A percentile compares a stretch with the other conserved stretches of the same genome.
Evolutionary conservation across 2,888 invertebrate species (phyloP).

Genomic region (Phengaris arion): DNA sequence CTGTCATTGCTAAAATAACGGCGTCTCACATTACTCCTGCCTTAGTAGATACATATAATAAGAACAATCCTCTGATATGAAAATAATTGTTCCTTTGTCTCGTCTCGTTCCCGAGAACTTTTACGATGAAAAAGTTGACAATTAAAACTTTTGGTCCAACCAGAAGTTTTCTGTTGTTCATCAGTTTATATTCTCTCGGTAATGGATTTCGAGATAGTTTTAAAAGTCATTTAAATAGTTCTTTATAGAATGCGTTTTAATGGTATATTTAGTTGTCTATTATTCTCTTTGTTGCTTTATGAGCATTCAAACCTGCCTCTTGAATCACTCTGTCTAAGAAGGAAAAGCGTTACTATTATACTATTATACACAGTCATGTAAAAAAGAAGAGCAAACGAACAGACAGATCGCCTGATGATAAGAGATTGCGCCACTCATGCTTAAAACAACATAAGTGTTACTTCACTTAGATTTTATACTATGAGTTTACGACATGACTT

Average conservation of each 20-base stretch:
- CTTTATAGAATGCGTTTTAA: neutral
- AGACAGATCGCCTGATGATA: no score
- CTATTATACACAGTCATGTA: no score
- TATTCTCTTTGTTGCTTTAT: neutral
- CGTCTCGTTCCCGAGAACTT: neutral
- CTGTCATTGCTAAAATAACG: no score
- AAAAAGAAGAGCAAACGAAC: no score
- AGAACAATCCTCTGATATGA: neutral
- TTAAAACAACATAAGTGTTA: no score
- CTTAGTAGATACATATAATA: neutral
- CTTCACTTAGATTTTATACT: no score
- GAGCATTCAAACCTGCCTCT: neutral
- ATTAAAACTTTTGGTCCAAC: neutral
- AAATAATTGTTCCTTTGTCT: neutral
- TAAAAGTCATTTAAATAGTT: conserved; percentile 5
- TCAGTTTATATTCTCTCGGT: neutral
- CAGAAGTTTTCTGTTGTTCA: neutral
- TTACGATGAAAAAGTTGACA: neutral
- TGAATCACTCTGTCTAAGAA: neutral
- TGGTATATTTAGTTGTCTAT: conserved; percentile 19
- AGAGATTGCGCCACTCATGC: no score
- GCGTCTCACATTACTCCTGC: neutral
- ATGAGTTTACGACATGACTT: no score
- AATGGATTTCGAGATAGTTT: conserved; percentile 8
- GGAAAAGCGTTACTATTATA: no score